Evolutionary conservation across 2,888 invertebrate species (phyloP), one percentile per base, ranked within the genome.

Genomic region (Scotopteryx bipunctaria): DNA sequence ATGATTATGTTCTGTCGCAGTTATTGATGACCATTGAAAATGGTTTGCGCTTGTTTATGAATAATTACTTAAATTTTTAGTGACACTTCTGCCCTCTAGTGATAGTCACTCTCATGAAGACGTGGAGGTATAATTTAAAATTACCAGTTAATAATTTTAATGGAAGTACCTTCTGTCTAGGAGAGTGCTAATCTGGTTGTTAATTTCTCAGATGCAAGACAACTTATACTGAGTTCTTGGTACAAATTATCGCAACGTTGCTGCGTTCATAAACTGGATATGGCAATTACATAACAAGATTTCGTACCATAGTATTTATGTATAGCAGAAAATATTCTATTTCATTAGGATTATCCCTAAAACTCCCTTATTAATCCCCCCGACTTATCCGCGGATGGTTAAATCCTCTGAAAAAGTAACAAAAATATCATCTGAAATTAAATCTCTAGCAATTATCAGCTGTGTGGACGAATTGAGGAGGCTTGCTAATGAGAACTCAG

Each of bases 401-500:
- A 15, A 25, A 40, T 44, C 35, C 5, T 27, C 13, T 5, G 13
- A 45, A 41, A 43, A 21, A 37, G 21, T 33, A 47, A 53, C 29
- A 48, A 48, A 44, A 44, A 40, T 9, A 31, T 16, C 48, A 44
- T 40, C 54, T 44, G 31, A 54, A 54, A 48, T 44, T 11, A 54
- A 48, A 54, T 54, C 44, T 48, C 27, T 15, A 35, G 43, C 33
- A 44, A 54, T 54, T 48, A 49, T 36, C 44, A 54, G 48, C 40
- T 44, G 47, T 47, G 47, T 53, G 55, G 51, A 43, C 50, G 46
- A 56, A 58, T 53, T 57, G 52, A 36, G 45, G 37, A 21, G 38
- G 53, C 38, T 59, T 60, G 59, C 69, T 73, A 75, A 75, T 76
- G 73, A 74, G 71, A 59, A 65, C 46, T 25, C 59, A 50, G 59